A percentile compares a stretch with the other conserved stretches of the same genome.
phyloP scores from a whole-genome alignment of 2,888 invertebrate genomes.

The Cosmopolites sordidus region DNA sequence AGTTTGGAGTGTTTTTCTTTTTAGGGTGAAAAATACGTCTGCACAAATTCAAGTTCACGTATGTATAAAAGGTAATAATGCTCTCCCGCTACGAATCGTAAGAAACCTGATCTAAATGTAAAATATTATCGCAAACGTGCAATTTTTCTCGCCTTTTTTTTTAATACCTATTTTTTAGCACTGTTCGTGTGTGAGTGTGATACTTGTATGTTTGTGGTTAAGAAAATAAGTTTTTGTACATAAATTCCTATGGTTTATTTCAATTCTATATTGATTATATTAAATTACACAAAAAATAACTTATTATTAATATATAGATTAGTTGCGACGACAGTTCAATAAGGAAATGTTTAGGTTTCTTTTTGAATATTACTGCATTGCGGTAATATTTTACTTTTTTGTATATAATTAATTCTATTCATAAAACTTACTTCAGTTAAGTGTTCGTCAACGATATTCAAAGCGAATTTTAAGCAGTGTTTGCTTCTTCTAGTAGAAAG shows the following conservation, averaged over 20 bases:
- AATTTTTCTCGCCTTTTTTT: slow-evolving; percentile 30
- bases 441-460: slow-evolving; percentile 21
- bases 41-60: slow-evolving; percentile 36
- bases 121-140: slow-evolving; percentile 47
- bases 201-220: not conserved
- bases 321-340: too few species aligned
- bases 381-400: slow-evolving; percentile 44
- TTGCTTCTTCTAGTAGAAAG: not conserved
- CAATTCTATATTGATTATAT: too few species aligned
- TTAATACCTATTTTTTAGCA: slow-evolving; percentile 28
- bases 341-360: too few species aligned
- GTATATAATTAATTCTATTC: slow-evolving; percentile 30
- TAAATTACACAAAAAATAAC: too few species aligned
- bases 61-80: slow-evolving; percentile 38
- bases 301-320: too few species aligned
- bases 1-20: slow-evolving; percentile 4
- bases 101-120: slow-evolving; percentile 29
- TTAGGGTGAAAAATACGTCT: slow-evolving; percentile 16
- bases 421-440: slow-evolving; percentile 24
- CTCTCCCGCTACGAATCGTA: not conserved
- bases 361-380: slow-evolving; percentile 30
- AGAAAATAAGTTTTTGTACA: too few species aligned
- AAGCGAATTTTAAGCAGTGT: slow-evolving; percentile 37
- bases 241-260: too few species aligned
- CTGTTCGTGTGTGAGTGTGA: slow-evolving; percentile 29